These are phyloP conservation scores for Luffia ferchaultella DNA, from an alignment of 2,888 invertebrate species.

Conservation along the genomic window DNA sequence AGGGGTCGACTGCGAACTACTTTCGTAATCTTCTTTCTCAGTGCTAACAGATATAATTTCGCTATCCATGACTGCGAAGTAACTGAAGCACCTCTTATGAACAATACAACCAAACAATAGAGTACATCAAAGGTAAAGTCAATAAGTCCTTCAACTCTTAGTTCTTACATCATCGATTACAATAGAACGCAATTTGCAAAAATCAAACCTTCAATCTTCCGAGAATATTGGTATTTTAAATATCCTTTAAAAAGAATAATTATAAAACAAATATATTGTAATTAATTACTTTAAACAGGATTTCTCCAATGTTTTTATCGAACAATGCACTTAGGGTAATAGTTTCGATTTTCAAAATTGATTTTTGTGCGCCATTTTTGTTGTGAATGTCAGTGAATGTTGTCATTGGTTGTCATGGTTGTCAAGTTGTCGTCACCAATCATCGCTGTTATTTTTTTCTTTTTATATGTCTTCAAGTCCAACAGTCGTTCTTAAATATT, in stretches of 20 bases:
- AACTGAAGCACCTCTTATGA: constrained; percentile 9
- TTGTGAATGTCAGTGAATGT: no score
- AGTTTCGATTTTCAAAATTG: constrained; percentile 56
- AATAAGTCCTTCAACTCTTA: constrained; percentile 29
- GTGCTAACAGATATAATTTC: constrained; percentile 24
- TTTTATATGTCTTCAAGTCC: no score
- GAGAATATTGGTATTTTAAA: constrained; percentile 21
- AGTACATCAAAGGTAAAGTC: constrained; percentile 15
- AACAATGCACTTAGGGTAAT: no score
- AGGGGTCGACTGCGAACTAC: constrained; percentile 52
- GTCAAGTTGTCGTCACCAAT: no score
- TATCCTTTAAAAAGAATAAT: no score
- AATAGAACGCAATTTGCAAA: constrained; percentile 22
- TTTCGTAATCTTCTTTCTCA: constrained; percentile 48
- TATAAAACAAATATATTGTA: no score
- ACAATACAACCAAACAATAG: constrained; percentile 30
- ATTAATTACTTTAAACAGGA: no score
- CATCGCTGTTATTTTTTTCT: no score
- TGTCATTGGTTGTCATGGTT: no score
- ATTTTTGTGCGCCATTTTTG: constrained; percentile 56
- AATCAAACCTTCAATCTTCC: no score
- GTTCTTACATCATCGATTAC: constrained; percentile 61
- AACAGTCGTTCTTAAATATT: no score
- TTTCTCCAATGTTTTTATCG: no score
- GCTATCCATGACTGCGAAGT: constrained; percentile 32